These are phyloP conservation scores for Elachura formosa DNA, from an alignment of 2,113 vertebrate species.

Conservation along the genomic window DNA sequence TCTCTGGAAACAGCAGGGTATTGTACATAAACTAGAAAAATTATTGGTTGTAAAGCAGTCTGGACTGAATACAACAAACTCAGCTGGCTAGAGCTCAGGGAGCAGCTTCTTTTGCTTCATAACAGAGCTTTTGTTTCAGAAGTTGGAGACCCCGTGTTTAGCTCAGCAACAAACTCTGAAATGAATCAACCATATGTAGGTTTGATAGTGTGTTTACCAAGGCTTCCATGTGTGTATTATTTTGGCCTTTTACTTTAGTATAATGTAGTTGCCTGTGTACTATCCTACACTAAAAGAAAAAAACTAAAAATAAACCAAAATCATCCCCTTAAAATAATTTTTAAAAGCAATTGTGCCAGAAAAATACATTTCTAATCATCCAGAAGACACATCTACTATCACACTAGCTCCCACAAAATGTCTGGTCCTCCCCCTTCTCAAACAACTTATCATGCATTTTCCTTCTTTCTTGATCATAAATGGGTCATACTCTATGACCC, in stretches of 20 bases:
- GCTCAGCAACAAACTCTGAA: neutral
- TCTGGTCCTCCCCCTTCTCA: neutral
- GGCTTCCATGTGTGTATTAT: neutral
- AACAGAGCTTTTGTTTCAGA: conserved; percentile 34
- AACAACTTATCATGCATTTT: neutral
- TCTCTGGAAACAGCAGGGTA: conserved; percentile 34
- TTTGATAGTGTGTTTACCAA: neutral
- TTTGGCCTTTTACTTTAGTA: neutral
- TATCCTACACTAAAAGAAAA: neutral
- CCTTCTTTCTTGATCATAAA: neutral
- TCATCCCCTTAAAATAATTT: neutral
- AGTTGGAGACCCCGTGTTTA: conserved; percentile 12
- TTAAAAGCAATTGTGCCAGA: neutral
- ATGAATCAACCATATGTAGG: neutral
- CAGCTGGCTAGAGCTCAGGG: neutral
- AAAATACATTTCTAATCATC: neutral
- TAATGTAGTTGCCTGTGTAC: neutral
- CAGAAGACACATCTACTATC: neutral
- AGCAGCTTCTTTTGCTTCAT: conserved; percentile 5
- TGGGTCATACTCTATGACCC: neutral
- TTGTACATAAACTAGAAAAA: conserved; percentile 24
- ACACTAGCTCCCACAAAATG: neutral
- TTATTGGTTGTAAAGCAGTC: conserved; percentile 44
- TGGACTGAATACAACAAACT: conserved; percentile 34
- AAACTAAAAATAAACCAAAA: neutral